A percentile compares a stretch with the other conserved stretches of the same genome.
phyloP scores from a whole-genome alignment of 2,113 vertebrate species.

The Thalassarche chlororhynchos region DNA sequence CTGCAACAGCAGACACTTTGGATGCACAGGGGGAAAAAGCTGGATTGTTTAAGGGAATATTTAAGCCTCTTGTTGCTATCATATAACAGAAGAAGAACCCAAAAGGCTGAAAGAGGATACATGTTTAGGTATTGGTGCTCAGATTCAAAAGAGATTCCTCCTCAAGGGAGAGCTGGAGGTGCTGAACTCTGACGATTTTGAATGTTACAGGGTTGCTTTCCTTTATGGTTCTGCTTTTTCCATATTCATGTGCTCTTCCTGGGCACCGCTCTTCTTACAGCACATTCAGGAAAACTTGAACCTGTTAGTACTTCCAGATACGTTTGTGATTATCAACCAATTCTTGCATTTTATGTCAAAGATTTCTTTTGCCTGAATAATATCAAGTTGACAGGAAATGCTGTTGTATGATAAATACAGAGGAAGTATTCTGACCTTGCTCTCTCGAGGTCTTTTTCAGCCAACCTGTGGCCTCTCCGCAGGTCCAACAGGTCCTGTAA shows the following conservation, averaged over 20 bases:
- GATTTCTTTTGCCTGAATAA: not conserved
- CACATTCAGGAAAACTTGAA: not conserved
- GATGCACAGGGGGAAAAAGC: not conserved
- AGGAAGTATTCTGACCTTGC: not conserved
- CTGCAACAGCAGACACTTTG: not conserved
- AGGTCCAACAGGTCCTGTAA: not conserved
- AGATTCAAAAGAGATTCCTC: slow-evolving; percentile 42
- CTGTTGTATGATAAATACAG: not conserved
- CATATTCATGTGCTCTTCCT: not conserved
- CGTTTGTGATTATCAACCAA: fast-evolving
- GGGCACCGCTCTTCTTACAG: not conserved
- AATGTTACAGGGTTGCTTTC: not conserved
- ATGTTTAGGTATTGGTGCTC: not conserved
- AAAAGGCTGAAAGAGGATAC: not conserved
- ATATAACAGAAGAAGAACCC: not conserved
- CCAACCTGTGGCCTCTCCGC: not conserved
- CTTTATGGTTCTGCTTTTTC: not conserved
- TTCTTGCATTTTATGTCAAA: not conserved
- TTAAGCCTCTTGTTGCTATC: not conserved
- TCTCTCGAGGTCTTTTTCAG: not conserved
- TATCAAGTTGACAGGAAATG: not conserved
- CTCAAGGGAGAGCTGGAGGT: not conserved
- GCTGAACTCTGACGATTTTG: slow-evolving; percentile 14
- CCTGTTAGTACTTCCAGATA: not conserved
- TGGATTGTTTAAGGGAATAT: not conserved